A percentile compares a stretch with the other conserved stretches of the same genome.
Evolutionary conservation across 2,113 vertebrate genomes (phyloP).

Genomic region (Myiopsitta monachus): DNA sequence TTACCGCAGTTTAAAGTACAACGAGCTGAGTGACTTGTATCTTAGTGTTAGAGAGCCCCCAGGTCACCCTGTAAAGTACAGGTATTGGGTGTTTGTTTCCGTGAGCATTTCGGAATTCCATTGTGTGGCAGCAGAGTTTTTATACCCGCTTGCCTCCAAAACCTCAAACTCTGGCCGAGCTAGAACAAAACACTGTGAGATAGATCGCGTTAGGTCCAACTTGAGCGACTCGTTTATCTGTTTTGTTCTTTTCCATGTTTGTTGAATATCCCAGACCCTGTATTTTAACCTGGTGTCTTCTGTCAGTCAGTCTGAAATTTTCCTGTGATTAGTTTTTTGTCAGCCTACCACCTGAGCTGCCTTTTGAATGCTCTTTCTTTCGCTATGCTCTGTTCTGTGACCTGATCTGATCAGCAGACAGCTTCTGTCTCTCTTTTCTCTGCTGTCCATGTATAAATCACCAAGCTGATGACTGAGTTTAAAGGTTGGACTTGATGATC

Average conservation of each 20-base stretch:
- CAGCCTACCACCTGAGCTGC: not conserved
- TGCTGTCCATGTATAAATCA: not conserved
- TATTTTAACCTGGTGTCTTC: not conserved
- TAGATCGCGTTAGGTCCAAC: not conserved
- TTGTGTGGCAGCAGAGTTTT: not conserved
- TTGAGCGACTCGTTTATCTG: not conserved
- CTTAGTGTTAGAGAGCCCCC: not conserved
- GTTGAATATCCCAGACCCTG: not conserved
- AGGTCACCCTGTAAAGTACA: not conserved
- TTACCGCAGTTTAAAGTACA: slow-evolving; percentile 82
- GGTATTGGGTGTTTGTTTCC: not conserved
- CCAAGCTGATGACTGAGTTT: not conserved
- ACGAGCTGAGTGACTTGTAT: slow-evolving; percentile 79
- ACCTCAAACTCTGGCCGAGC: not conserved
- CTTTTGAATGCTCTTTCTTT: not conserved
- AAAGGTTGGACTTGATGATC: not conserved
- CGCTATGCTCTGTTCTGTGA: not conserved
- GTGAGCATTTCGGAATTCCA: not conserved
- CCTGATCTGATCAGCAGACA: not conserved
- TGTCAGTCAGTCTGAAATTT: not conserved
- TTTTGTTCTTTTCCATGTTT: not conserved
- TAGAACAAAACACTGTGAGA: not conserved
- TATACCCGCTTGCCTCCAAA: not conserved
- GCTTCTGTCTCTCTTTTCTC: not conserved
- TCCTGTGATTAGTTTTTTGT: not conserved